These are phyloP conservation scores for Campylomormyrus tamandua DNA, from an alignment of 2,113 vertebrate genomes.

Conservation along the genomic window DNA sequence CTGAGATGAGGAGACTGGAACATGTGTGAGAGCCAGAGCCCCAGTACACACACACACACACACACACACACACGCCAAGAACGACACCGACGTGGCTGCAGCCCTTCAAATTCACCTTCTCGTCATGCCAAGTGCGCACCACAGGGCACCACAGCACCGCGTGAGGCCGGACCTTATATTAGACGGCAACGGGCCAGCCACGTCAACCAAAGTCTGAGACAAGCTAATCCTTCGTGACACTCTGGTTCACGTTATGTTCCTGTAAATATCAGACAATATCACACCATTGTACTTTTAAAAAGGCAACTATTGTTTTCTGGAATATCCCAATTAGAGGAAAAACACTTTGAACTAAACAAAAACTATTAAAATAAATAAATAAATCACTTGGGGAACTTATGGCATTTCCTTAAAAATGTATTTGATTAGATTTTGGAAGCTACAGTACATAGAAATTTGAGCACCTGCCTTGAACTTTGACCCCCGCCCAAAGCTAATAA, in stretches of 20 bases:
- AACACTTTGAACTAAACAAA: neutral
- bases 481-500: neutral
- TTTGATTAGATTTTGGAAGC: neutral
- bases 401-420: neutral
- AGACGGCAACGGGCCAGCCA: neutral
- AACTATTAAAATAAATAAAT: neutral
- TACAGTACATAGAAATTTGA: neutral
- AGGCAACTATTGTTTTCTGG: neutral
- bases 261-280: neutral
- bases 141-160: neutral
- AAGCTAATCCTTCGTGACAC: neutral
- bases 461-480: neutral
- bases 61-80: neutral
- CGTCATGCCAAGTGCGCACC: neutral
- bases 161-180: neutral
- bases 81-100: neutral
- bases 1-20: neutral
- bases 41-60: no score
- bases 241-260: neutral
- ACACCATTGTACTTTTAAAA: neutral
- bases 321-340: neutral
- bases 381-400: neutral
- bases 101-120: conserved; percentile 11
- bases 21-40: neutral
- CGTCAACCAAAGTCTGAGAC: neutral